A percentile compares a stretch with the other conserved stretches of the same genome.
Evolutionary conservation across 2,113 vertebrate species (phyloP).

Genomic region (Cynoglossus semilaevis): DNA sequence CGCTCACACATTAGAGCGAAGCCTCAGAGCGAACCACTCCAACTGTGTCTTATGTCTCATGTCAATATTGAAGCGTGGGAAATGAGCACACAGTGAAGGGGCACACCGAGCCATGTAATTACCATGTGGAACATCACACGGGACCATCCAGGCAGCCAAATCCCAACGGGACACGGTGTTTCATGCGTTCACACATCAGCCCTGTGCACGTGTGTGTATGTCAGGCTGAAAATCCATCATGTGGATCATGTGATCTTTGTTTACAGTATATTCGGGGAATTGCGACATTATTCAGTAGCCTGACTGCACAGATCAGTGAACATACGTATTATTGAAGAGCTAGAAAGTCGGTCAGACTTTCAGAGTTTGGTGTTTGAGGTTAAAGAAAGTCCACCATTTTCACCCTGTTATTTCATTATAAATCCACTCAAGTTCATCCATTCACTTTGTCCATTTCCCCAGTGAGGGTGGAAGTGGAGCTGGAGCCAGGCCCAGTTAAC

Average conservation of each 20-base stretch:
- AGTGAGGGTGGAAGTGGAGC: too few species aligned
- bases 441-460: too few species aligned
- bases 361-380: too few species aligned
- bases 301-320: too few species aligned
- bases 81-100: constrained; percentile 15
- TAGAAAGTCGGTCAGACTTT: too few species aligned
- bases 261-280: constrained; percentile 1
- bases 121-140: constrained; percentile 16
- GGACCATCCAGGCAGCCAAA: neutral
- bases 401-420: too few species aligned
- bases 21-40: constrained; percentile 12
- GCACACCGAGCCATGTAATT: constrained; percentile 44
- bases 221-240: neutral
- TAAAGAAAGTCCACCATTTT: too few species aligned
- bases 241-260: constrained; percentile 9
- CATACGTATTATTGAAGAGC: too few species aligned
- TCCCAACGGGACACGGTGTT: constrained; percentile 24
- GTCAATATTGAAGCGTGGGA: constrained; percentile 36
- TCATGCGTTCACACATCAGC: constrained; percentile 21
- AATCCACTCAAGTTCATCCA: too few species aligned
- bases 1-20: constrained; percentile 18
- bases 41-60: constrained; percentile 4
- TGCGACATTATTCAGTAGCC: too few species aligned
- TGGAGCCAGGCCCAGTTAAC: too few species aligned
- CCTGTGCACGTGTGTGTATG: neutral